A percentile compares a stretch with the other conserved stretches of the same genome.
These are phyloP conservation scores for Vanessa tameamea DNA, from an alignment of 1,140 invertebrate genomes.

Conservation along the genomic window DNA sequence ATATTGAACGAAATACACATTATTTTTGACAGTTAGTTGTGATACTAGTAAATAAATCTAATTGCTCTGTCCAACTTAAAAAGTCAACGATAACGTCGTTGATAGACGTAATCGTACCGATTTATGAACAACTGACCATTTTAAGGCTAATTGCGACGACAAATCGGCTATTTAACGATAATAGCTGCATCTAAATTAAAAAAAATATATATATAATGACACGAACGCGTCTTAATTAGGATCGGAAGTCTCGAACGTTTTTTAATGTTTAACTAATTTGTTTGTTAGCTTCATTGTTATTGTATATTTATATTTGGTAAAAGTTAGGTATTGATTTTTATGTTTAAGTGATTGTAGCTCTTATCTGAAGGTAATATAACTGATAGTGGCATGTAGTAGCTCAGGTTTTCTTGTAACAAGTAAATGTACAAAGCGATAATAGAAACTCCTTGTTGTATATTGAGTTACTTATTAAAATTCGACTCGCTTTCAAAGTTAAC, in stretches of 20 bases:
- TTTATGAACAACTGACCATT: conserved; percentile 55
- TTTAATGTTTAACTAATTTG: conserved; percentile 74
- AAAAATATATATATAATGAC: conserved; percentile 57
- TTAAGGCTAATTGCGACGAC: conserved; percentile 64
- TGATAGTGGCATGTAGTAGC: conserved; percentile 18
- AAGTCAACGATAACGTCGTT: not conserved
- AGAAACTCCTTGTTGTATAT: conserved; percentile 28
- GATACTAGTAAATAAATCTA: not conserved
- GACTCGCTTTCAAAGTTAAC: conserved; percentile 45
- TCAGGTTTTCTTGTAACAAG: conserved; percentile 20
- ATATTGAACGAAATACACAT: not conserved
- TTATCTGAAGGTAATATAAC: conserved; percentile 29
- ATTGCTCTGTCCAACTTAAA: not conserved
- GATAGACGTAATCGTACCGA: conserved; percentile 47
- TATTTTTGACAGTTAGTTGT: not conserved
- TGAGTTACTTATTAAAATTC: conserved; percentile 47
- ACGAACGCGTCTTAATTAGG: conserved; percentile 64
- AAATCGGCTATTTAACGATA: conserved; percentile 65
- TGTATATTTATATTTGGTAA: conserved; percentile 8
- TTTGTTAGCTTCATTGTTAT: conserved; percentile 51
- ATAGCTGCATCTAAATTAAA: conserved; percentile 59
- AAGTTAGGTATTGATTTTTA: conserved; percentile 2
- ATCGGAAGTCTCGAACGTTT: conserved; percentile 64
- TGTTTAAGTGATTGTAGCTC: conserved; percentile 33
- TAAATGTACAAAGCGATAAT: conserved; percentile 33